Base-by-base conservation (phyloP, 2,797 vertebrate genomes). In the Vultur gryphus region DNA sequence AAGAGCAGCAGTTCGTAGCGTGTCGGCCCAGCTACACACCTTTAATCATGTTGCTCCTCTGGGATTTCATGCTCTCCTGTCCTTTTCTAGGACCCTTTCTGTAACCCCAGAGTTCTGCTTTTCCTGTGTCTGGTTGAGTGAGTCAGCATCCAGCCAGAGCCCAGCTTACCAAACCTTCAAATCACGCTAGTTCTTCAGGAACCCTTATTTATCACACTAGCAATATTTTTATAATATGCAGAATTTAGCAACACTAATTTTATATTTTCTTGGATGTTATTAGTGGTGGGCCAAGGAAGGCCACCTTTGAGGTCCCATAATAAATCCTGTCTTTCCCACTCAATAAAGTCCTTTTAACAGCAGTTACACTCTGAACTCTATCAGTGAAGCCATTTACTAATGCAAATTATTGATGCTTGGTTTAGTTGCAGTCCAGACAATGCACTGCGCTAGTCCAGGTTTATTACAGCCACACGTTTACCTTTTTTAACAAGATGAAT, bases 21-120 rank as follows among this genome's bases (percentile, higher is more conserved):
- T 0, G 0, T 52, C 1, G 0, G 14, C 31, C 13, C 52, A 61
- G 39, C 43, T 41, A 14, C 29, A 10, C 1, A 1, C 26, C 26
- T 28, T 15, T n/a, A 65, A 12, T 29, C 0, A 0, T 33, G 64
- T 5, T 35, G 37, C 28, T 86, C 10, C 25, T 67, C 25, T 43
- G 48, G 64, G 46, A 29, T 62, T 66, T 76, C 29, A 7, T 24
- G 28, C 43, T 75, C 23, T 51, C 37, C 26, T 44, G 16, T 48
- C 51, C 33, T 52, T 49, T 43, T 35, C 54, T 6, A 26, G 61
- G 62, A 46, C 8, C 24, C 24, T 33, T 16, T 57, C 58, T 69
- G 33, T 66, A 35, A 52, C 19, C 37, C 31, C 25, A 3, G 17
- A 33, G 37, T 16, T 16, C 52, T 66, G 72, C 51, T 80, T 35